Percentiles rank a stretch among this genome's conserved stretches.
phyloP scores from a whole-genome alignment of 2,888 invertebrate genomes.

The Limnephilus lunatus region DNA sequence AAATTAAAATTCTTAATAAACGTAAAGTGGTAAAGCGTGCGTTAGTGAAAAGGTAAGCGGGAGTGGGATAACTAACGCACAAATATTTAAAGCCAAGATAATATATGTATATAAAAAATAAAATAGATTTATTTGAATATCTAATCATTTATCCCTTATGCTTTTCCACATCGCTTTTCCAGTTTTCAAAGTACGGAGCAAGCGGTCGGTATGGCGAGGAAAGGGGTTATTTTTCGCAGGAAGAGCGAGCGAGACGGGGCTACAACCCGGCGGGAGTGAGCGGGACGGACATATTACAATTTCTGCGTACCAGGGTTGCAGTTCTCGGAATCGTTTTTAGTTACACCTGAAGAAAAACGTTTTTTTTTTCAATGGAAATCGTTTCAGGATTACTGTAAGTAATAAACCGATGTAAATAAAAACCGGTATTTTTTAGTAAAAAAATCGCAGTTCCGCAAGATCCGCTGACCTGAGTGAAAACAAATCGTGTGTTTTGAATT shows the following conservation, averaged over 20 bases:
- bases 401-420: background rate
- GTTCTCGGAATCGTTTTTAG: background rate
- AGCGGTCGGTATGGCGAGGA: slow-evolving; percentile 50
- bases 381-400: background rate
- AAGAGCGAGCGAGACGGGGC: slow-evolving; percentile 61
- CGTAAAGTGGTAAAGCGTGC: too few species aligned
- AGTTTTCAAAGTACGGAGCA: slow-evolving; percentile 63
- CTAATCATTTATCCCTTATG: slow-evolving; percentile 29
- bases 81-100: background rate
- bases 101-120: too few species aligned
- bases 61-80: too few species aligned
- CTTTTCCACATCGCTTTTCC: slow-evolving; percentile 13
- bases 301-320: slow-evolving; percentile 40
- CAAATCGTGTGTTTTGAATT: background rate
- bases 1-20: too few species aligned
- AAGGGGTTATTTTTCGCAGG: slow-evolving; percentile 65
- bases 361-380: background rate
- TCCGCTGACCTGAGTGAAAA: background rate
- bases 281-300: background rate
- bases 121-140: background rate
- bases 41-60: too few species aligned
- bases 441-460: background rate
- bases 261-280: slow-evolving; percentile 2
- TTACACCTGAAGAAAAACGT: background rate
- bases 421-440: background rate